Evolutionary conservation across 2,888 invertebrate species (phyloP).

Genomic region (Dryobotodes eremita): DNA sequence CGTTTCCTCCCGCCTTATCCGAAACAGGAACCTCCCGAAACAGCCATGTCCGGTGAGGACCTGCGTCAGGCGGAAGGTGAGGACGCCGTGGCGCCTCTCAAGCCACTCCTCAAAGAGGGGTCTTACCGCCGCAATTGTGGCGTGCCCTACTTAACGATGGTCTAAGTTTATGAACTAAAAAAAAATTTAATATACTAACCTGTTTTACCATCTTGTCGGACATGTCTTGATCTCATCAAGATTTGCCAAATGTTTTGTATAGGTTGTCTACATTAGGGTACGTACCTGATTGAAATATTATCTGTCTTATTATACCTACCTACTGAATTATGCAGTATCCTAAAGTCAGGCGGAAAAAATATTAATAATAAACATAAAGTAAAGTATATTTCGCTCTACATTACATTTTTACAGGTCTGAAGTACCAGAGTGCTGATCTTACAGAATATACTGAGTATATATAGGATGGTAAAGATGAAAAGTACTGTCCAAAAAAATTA

Average conservation of each 20-base stretch:
- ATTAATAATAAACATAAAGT: not conserved
- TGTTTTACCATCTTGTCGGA: constrained; percentile 57
- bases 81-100: too few relatives aligned
- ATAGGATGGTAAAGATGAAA: not conserved
- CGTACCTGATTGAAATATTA: constrained; percentile 17
- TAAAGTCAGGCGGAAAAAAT: not conserved
- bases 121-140: too few relatives aligned
- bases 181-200: constrained; percentile 61
- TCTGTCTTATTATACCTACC: not conserved
- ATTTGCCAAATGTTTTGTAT: constrained; percentile 13
- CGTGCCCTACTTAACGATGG: constrained; percentile 21
- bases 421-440: not conserved
- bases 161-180: constrained; percentile 46
- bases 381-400: not conserved
- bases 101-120: too few relatives aligned
- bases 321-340: not conserved
- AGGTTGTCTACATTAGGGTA: constrained; percentile 14
- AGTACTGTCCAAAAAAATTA: not conserved
- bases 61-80: too few relatives aligned
- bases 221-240: constrained; percentile 32
- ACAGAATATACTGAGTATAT: not conserved
- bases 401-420: not conserved
- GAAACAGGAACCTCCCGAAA: too few relatives aligned
- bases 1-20: too few relatives aligned
- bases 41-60: too few relatives aligned